These are phyloP conservation scores for Diachrysia chrysitis DNA, from an alignment of 2,888 invertebrate genomes.

Conservation along the genomic window DNA sequence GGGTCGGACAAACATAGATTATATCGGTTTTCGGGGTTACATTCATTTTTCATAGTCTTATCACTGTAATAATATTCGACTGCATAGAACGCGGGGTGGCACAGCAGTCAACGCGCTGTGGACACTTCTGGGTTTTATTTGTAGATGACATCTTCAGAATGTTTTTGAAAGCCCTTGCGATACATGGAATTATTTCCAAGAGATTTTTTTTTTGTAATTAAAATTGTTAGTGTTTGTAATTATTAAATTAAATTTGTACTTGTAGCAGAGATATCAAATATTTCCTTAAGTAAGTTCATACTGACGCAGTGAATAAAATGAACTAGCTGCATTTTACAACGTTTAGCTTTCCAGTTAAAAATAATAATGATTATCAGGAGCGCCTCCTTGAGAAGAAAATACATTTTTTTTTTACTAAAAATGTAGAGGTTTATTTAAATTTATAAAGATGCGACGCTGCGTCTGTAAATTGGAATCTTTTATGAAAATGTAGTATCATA, in stretches of 20 bases:
- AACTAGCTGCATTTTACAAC: not conserved
- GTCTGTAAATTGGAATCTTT: slow-evolving; percentile 1
- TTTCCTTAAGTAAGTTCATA: not conserved
- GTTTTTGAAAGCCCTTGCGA: too few relatives aligned
- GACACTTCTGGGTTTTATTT: too few relatives aligned
- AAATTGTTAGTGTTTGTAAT: too few relatives aligned
- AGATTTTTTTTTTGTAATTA: too few relatives aligned
- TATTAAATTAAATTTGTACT: not conserved
- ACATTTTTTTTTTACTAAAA: not conserved
- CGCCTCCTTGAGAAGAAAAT: slow-evolving; percentile 9
- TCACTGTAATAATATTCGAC: not conserved
- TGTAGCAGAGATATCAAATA: not conserved
- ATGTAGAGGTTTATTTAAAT: slow-evolving; percentile 10
- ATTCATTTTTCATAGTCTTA: slow-evolving; percentile 1
- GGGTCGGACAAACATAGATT: not conserved
- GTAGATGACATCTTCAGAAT: too few relatives aligned
- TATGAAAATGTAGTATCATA: not conserved
- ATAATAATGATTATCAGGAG: slow-evolving; percentile 5
- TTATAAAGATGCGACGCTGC: not conserved
- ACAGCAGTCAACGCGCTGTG: too few relatives aligned
- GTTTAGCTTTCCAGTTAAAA: slow-evolving; percentile 1
- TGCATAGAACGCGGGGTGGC: too few relatives aligned
- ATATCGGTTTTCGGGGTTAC: not conserved
- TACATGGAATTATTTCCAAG: too few relatives aligned
- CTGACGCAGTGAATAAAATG: slow-evolving; percentile 6